Percentiles rank a stretch among this genome's conserved stretches.
Evolutionary conservation across 2,888 invertebrate species (phyloP).

Genomic region (Gymnoscelis rufifasciata): DNA sequence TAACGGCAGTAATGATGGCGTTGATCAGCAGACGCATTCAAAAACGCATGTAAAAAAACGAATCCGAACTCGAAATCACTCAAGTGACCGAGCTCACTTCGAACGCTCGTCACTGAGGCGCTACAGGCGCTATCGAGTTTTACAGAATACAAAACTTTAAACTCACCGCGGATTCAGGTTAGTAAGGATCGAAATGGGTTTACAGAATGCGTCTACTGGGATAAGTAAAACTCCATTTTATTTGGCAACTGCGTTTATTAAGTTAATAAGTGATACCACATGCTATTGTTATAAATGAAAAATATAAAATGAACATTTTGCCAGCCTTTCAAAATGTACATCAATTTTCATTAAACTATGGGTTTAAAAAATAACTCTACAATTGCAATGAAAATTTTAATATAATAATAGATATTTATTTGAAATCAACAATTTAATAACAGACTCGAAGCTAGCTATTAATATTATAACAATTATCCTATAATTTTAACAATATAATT

Average conservation of each 20-base stretch:
- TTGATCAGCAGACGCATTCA: too few species aligned
- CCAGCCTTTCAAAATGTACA: conserved; percentile 70
- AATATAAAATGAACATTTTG: conserved; percentile 55
- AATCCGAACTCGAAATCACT: too few species aligned
- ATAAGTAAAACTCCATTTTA: conserved; percentile 24
- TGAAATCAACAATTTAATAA: conserved; percentile 15
- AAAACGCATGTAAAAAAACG: too few species aligned
- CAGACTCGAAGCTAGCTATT: conserved; percentile 24
- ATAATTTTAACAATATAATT: conserved; percentile 32
- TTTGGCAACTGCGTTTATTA: conserved; percentile 69
- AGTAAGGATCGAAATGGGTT: too few species aligned
- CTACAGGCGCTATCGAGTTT: too few species aligned
- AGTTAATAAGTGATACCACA: conserved; percentile 29
- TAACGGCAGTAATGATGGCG: too few species aligned
- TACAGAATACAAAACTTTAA: too few species aligned
- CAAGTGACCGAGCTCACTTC: too few species aligned
- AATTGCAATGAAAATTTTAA: conserved; percentile 1
- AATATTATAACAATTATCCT: conserved; percentile 17
- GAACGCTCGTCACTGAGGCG: too few species aligned
- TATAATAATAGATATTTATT: conserved; percentile 13
- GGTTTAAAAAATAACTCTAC: conserved; percentile 5
- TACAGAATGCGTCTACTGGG: too few species aligned
- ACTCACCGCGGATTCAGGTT: too few species aligned
- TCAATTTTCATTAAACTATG: background rate
- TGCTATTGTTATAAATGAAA: conserved; percentile 27